These are phyloP conservation scores for Caenorhabditis remanei DNA, from an alignment of 1,140 invertebrate species.

Conservation along the genomic window DNA sequence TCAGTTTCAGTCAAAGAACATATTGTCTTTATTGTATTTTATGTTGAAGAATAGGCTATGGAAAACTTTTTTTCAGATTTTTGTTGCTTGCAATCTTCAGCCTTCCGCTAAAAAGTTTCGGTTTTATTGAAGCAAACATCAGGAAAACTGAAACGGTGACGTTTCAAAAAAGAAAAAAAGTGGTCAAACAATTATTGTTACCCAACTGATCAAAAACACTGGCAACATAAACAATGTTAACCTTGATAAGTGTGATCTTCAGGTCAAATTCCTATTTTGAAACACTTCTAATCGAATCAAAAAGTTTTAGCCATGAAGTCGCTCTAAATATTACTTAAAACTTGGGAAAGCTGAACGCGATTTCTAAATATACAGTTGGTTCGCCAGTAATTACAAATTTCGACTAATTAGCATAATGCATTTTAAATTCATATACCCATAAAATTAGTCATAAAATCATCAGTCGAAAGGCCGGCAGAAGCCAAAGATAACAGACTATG, in stretches of 20 bases:
- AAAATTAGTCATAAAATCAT: too few relatives aligned
- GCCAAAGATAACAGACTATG: neutral
- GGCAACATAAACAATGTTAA: slow-evolving; percentile 5
- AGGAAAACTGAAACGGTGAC: neutral
- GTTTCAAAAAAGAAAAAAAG: neutral
- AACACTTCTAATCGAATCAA: neutral
- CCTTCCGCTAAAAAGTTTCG: neutral
- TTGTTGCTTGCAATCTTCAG: too few relatives aligned
- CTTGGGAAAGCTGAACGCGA: too few relatives aligned
- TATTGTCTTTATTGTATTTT: neutral
- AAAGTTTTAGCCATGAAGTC: too few relatives aligned
- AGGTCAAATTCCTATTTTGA: neutral
- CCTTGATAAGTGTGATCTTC: slow-evolving; percentile 16
- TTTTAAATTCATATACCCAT: too few relatives aligned
- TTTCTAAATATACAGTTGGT: too few relatives aligned
- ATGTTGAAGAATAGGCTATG: too few relatives aligned
- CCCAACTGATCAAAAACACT: neutral
- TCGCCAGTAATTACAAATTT: too few relatives aligned
- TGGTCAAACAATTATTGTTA: neutral
- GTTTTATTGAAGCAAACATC: neutral
- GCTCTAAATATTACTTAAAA: too few relatives aligned
- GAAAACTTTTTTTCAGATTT: too few relatives aligned
- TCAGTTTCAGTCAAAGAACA: slow-evolving; percentile 26
- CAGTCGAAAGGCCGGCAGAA: neutral
- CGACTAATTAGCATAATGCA: too few relatives aligned